Evolutionary conservation across 2,888 invertebrate species (phyloP).

Genomic region (Synergus japonicus): DNA sequence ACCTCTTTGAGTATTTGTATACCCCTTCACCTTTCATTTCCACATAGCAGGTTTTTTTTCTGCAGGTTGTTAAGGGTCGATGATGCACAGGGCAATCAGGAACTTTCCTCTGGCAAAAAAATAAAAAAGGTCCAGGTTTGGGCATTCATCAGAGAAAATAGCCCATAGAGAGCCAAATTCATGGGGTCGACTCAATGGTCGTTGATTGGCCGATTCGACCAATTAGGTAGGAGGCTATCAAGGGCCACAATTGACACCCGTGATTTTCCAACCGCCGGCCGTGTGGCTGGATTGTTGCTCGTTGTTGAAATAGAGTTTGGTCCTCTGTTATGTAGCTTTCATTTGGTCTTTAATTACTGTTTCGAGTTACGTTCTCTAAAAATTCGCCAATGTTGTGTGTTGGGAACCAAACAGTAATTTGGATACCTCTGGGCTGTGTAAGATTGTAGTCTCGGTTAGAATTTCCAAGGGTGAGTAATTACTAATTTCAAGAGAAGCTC

Average conservation of each 20-base stretch:
- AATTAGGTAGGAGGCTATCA: constrained; percentile 44
- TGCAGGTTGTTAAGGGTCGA: background rate
- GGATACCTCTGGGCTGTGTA: background rate
- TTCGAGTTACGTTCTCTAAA: background rate
- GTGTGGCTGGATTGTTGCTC: constrained; percentile 25
- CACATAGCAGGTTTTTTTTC: background rate
- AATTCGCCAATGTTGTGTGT: background rate
- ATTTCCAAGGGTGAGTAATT: background rate
- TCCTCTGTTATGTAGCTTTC: constrained; percentile 11
- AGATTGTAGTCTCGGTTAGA: background rate
- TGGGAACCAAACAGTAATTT: background rate
- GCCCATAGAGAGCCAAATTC: constrained; percentile 12
- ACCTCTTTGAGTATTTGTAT: background rate
- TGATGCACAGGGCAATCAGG: background rate
- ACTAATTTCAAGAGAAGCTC: background rate
- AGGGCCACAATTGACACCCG: constrained; percentile 46
- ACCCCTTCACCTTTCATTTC: background rate
- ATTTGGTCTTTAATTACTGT: constrained; percentile 17
- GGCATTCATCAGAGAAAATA: background rate
- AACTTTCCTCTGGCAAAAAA: background rate
- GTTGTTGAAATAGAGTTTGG: constrained; percentile 19
- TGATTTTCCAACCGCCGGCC: constrained; percentile 45
- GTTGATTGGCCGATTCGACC: constrained; percentile 47
- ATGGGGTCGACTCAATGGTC: constrained; percentile 45
- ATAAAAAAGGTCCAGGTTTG: background rate